Evolutionary conservation across 2,113 vertebrate species (phyloP), one percentile per base, ranked within the genome.

Genomic region (Spea multiplicata): DNA sequence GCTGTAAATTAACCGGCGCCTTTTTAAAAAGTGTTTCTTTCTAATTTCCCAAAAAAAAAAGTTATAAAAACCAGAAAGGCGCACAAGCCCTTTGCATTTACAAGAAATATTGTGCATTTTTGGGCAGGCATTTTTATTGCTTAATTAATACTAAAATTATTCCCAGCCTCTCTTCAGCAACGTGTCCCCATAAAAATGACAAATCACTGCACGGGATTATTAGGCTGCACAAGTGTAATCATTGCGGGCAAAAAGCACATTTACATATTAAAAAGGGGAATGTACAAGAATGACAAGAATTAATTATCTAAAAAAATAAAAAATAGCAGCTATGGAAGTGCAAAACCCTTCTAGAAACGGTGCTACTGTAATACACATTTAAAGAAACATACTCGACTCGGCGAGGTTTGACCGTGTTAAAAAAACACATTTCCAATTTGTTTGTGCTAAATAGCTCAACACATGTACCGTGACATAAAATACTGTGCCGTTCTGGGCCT

Each of bases 61-160:
- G 70, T 80, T 73, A 66, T 8, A 55, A 80, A 30, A 80, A 80
- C 49, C 62, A 45, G 30, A n/a, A 73, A 55, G 77, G 73, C 77
- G 73, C 50, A 57, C 77, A 50, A 73, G 62, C 70, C 70, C 64
- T 66, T 17, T 65, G 77, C 44, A 80, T 80, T 66, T 57, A 46
- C 50, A 79, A 73, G 77, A 80, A 80, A 73, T 80, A 80, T 73
- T 46, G 70, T 48, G 45, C 62, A 30, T 80, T 73, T 73, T 80
- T 80, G 70, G 62, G 44, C 62, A 73, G 77, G 52, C 70, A 73
- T 73, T 80, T 80, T 80, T 80, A 80, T 80, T 73, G 70, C 77
- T 80, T 80, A 80, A 80, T 80, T 80, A 80, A 80, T 80, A 80
- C 66, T 64, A 80, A 73, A 80, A 73, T 73, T 73, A 80, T 80